Evolutionary conservation across 53 echinoderm and acorn worm species (phyloP).

Genomic region (Astropecten irregularis): DNA sequence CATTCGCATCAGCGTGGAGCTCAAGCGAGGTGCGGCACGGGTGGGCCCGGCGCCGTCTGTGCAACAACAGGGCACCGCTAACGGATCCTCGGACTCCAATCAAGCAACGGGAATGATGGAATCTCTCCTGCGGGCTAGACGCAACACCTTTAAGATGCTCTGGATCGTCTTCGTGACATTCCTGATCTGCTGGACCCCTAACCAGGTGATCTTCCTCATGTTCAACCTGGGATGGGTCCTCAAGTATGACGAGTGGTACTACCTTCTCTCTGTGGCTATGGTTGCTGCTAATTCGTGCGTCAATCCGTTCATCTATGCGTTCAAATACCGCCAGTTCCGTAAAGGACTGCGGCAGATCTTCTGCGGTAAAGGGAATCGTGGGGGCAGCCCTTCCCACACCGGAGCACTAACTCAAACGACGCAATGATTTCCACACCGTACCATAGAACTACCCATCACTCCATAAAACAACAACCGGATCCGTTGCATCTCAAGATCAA

Average conservation of each 20-base stretch:
- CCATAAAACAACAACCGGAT: too few relatives aligned
- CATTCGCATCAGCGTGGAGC: slow-evolving; percentile 55
- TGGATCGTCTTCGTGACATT: slow-evolving; percentile 55
- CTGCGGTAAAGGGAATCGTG: neutral
- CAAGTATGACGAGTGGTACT: slow-evolving; percentile 22
- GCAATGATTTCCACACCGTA: too few relatives aligned
- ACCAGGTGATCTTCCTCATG: slow-evolving; percentile 61
- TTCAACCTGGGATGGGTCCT: slow-evolving; percentile 51
- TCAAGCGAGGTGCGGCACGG: slow-evolving; percentile 58
- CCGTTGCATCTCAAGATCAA: too few relatives aligned
- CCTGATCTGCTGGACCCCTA: slow-evolving; percentile 65
- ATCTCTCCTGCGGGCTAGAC: slow-evolving; percentile 41
- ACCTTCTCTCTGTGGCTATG: slow-evolving; percentile 56
- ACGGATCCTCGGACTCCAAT: neutral
- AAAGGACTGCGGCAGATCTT: slow-evolving; percentile 29
- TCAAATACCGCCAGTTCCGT: slow-evolving; percentile 48
- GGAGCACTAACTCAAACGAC: neutral
- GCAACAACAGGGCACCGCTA: neutral
- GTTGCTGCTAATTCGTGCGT: slow-evolving; percentile 46
- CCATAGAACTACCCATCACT: too few relatives aligned
- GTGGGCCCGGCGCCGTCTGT: slow-evolving; percentile 2
- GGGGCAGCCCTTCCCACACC: neutral
- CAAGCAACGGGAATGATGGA: slow-evolving; percentile 7
- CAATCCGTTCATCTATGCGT: slow-evolving; percentile 65
- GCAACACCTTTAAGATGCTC: slow-evolving; percentile 63